These are phyloP conservation scores for Clarias macrocephalus DNA, from an alignment of 2,113 vertebrate species.

Conservation along the genomic window DNA sequence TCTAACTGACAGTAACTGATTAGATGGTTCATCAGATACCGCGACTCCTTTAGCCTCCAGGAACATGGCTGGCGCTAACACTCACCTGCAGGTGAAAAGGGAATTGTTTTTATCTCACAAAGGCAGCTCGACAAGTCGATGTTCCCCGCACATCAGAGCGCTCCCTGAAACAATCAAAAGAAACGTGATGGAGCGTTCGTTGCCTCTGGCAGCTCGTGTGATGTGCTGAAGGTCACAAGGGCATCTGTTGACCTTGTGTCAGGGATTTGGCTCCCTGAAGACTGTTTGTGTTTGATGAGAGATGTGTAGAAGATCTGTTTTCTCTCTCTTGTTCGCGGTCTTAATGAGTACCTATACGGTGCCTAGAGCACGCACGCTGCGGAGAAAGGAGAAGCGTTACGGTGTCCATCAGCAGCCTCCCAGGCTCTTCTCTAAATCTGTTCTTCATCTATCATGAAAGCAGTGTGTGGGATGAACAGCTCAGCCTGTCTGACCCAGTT, in stretches of 20 bases:
- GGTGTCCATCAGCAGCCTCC: constrained; percentile 14
- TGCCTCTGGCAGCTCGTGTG: constrained; percentile 59
- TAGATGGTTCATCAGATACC: constrained; percentile 50
- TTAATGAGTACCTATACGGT: constrained; percentile 18
- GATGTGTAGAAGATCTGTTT: background rate
- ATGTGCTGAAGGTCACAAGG: constrained; percentile 57
- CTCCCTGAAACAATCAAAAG: constrained; percentile 42
- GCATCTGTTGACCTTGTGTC: constrained; percentile 53
- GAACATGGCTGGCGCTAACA: constrained; percentile 26
- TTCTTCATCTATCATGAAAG: constrained; percentile 7
- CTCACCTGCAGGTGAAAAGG: constrained; percentile 30
- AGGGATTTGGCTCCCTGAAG: background rate
- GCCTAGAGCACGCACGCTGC: constrained; percentile 21
- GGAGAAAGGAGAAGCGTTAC: background rate
- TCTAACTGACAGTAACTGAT: constrained; percentile 35
- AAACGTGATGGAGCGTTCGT: constrained; percentile 20
- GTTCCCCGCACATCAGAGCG: constrained; percentile 44
- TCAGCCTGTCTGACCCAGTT: constrained; percentile 77
- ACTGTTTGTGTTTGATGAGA: constrained; percentile 14
- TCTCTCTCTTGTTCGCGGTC: background rate
- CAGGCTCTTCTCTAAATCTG: background rate
- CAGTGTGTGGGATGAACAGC: constrained; percentile 67
- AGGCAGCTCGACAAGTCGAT: constrained; percentile 59
- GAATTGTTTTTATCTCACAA: constrained; percentile 67
- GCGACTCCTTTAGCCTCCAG: constrained; percentile 25